These are phyloP conservation scores for Hemicrepidius hirtus DNA, from an alignment of 2,888 invertebrate genomes.

Conservation along the genomic window DNA sequence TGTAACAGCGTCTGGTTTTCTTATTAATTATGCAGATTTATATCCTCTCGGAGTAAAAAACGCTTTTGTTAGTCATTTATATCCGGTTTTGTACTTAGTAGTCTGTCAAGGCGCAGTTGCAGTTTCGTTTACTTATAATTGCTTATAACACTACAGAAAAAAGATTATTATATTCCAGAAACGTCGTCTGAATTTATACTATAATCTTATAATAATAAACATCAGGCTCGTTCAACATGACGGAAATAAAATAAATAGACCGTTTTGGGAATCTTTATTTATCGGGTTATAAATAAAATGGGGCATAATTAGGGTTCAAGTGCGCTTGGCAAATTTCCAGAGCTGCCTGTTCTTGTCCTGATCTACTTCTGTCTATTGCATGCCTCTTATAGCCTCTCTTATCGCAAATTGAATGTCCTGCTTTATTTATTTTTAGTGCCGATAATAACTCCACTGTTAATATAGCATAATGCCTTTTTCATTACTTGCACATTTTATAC, in stretches of 20 bases:
- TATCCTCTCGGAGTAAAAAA: slow-evolving; percentile 37
- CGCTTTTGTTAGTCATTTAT: slow-evolving; percentile 34
- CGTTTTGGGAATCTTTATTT: slow-evolving; percentile 36
- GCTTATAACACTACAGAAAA: background rate
- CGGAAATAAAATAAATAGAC: slow-evolving; percentile 40
- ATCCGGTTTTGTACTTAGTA: slow-evolving; percentile 33
- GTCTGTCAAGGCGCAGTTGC: slow-evolving; percentile 7
- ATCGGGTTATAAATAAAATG: slow-evolving; percentile 34
- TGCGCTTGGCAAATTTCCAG: slow-evolving; percentile 31
- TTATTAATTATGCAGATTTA: slow-evolving; percentile 44
- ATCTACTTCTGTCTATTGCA: slow-evolving; percentile 10
- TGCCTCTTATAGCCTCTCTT: background rate
- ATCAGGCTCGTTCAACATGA: background rate
- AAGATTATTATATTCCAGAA: slow-evolving; percentile 1
- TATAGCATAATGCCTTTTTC: no score
- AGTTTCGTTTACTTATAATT: slow-evolving; percentile 6
- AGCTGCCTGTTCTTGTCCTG: slow-evolving; percentile 12
- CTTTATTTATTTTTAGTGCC: no score
- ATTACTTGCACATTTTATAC: no score
- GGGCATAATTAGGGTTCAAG: slow-evolving; percentile 30
- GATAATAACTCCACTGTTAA: no score
- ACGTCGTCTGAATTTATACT: slow-evolving; percentile 1
- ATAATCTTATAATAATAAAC: slow-evolving; percentile 18
- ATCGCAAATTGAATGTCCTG: slow-evolving; percentile 18
- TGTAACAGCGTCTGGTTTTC: slow-evolving; percentile 33